A percentile compares a stretch with the other conserved stretches of the same genome.
phyloP scores from a whole-genome alignment of 2,888 invertebrate genomes.

The Callyntrura guangdongensis region DNA sequence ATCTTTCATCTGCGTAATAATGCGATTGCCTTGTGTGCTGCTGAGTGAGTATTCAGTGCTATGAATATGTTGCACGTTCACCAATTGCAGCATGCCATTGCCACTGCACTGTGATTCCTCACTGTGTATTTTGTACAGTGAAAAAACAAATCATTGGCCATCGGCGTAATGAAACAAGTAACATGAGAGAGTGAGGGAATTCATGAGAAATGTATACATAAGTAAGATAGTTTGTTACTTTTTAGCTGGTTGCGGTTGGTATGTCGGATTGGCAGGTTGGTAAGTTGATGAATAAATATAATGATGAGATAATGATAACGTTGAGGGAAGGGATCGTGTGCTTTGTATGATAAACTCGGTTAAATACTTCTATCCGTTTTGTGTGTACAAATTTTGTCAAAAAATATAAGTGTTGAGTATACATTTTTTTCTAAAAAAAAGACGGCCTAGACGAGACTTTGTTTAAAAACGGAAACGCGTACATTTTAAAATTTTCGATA shows the following conservation, averaged over 20 bases:
- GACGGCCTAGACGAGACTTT: too few relatives aligned
- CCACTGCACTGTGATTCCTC: slow-evolving; percentile 30
- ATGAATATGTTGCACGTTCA: background rate
- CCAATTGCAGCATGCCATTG: background rate
- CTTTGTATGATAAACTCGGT: background rate
- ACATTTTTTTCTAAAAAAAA: too few relatives aligned
- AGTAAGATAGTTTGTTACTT: background rate
- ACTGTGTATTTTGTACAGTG: slow-evolving; percentile 12
- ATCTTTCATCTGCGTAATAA: too few relatives aligned
- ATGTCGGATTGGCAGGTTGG: background rate
- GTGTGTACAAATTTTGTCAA: background rate
- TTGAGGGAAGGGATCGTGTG: background rate
- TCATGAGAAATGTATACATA: background rate
- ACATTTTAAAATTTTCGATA: too few relatives aligned
- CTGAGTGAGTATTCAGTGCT: background rate
- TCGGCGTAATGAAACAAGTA: background rate
- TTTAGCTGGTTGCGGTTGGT: too few relatives aligned
- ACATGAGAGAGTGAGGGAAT: background rate
- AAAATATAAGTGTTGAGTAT: too few relatives aligned
- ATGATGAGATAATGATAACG: background rate
- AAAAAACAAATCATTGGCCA: slow-evolving; percentile 48
- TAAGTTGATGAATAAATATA: too few relatives aligned
- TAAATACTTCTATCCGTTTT: background rate
- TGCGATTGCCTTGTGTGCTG: background rate
- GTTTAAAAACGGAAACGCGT: too few relatives aligned